These are phyloP conservation scores for Mythimna vitellina DNA, from an alignment of 2,888 invertebrate species.

Conservation along the genomic window DNA sequence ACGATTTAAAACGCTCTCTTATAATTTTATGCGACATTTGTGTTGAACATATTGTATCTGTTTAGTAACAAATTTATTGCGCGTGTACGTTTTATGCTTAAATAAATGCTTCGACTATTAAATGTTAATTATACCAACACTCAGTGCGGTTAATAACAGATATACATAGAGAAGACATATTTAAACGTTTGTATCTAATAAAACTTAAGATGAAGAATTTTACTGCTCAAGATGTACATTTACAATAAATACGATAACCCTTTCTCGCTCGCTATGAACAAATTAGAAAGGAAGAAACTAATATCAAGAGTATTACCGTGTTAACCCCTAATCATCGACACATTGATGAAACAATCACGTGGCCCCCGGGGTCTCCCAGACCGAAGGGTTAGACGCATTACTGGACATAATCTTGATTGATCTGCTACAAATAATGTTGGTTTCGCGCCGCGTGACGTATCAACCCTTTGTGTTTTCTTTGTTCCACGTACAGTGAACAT, in stretches of 20 bases:
- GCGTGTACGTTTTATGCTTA: constrained; percentile 43
- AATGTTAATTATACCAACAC: constrained; percentile 49
- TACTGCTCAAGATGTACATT: constrained; percentile 8
- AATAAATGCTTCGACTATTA: constrained; percentile 54
- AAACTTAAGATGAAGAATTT: constrained; percentile 12
- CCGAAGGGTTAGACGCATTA: constrained; percentile 84
- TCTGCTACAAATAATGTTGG: constrained; percentile 87
- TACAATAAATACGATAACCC: constrained; percentile 26
- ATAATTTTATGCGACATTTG: constrained; percentile 46
- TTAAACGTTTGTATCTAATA: constrained; percentile 21
- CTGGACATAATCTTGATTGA: constrained; percentile 89
- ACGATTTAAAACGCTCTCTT: constrained; percentile 28
- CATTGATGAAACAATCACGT: constrained; percentile 84
- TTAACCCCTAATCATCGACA: constrained; percentile 85
- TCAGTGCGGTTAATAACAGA: constrained; percentile 37
- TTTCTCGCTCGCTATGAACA: constrained; percentile 55
- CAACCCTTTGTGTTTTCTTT: constrained; percentile 71
- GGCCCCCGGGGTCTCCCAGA: constrained; percentile 67
- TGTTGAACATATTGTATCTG: constrained; percentile 46
- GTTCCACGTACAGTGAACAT: constrained; percentile 57
- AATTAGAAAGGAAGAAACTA: constrained; percentile 69
- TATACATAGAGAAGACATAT: constrained; percentile 28
- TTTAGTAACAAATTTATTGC: constrained; percentile 56
- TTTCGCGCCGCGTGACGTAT: constrained; percentile 72
- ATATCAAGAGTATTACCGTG: constrained; percentile 71